Base-by-base conservation (phyloP, 2,888 invertebrate genomes). In the Lasioglossum villosulum region DNA sequence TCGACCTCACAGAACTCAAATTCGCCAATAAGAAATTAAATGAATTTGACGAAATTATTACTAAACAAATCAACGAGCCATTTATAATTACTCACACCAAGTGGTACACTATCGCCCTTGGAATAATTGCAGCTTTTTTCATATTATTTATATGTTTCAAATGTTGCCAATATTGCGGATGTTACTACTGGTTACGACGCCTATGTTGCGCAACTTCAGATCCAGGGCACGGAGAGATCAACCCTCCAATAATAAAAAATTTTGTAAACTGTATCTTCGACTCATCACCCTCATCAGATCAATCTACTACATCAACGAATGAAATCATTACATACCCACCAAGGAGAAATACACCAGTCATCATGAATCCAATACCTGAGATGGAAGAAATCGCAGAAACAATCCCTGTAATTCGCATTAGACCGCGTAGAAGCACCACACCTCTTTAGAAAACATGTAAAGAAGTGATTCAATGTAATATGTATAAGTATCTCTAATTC, bases 1-100 rank as follows among this genome's bases (percentile, higher is more conserved):
- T 81, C 71, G 63, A 72, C 10, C 71, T 75, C 27, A 27, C 27
- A 5, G 71, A 81, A 76, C 71, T 80, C 48, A 80, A 68, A 75
- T 80, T 68, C 34, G 56, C 56, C 6, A 66, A 39, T 27, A 42
- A 74, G 27, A 52, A 52, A 52, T 66, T 75, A 59, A 39, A 14
- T 39, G 72, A 79, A 68, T 63, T 79, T 1, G 63, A 74, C 30
- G 74, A 45, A 6, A 39, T 74, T 23, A 74, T 79, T 19, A 79
- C 74, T 1, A 79, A 74, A 19, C 77, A 70, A 71, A 77, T 77
- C 10, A 77, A 70, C 14, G n/a, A 77, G 3, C 77, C 52, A 56
- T 77, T 77, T 19, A 70, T 77, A 2, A 27, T 76, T 6, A 76
- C 68, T 14, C 76, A 68, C 8, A 68, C 76, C 4, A 76, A 48